Conservation (phyloP, 2,797 vertebrate species). For the Cetoscarus ocellatus region DNA sequence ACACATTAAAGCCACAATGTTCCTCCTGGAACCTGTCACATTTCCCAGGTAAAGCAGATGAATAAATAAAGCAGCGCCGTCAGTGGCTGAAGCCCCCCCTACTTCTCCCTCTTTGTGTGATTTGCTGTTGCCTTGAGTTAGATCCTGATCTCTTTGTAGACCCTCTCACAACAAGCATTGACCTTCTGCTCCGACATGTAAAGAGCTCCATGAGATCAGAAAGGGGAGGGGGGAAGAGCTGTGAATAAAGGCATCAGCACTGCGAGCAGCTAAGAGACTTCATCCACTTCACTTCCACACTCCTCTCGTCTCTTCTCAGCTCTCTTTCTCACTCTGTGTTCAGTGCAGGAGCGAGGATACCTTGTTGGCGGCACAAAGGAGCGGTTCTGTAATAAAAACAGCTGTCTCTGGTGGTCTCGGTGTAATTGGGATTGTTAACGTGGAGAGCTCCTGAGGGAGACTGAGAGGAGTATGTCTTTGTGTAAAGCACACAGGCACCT, state of each 20-base stretch:
- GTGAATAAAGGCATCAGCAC: constrained; percentile 79
- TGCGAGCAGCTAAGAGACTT: constrained; percentile 75
- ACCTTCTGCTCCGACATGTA: constrained; percentile 80
- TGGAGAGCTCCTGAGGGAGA: constrained; percentile 86
- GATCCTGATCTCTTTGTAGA: constrained; percentile 76
- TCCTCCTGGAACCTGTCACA: constrained; percentile 68
- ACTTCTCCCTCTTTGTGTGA: constrained; percentile 43
- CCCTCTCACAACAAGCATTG: constrained; percentile 77
- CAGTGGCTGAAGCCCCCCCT: constrained; percentile 27
- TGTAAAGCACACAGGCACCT: constrained; percentile 85
- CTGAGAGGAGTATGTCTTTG: constrained; percentile 81
- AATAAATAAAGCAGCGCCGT: constrained; percentile 71
- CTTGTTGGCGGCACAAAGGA: constrained; percentile 84
- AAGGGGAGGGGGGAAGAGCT: constrained; percentile 55
- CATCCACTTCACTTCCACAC: constrained; percentile 71
- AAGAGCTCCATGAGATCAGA: constrained; percentile 75
- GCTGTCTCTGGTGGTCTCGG: constrained; percentile 87
- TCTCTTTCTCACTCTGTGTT: constrained; percentile 67
- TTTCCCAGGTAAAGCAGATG: constrained; percentile 78
- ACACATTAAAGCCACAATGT: constrained; percentile 70
- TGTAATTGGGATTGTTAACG: constrained; percentile 91
- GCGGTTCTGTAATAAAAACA: constrained; percentile 86
- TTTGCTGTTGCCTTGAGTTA: constrained; percentile 74
- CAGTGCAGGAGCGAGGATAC: constrained; percentile 71
- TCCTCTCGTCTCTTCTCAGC: constrained; percentile 45